Evolutionary conservation across 2,113 vertebrate genomes (phyloP), one percentile per base, ranked within the genome.

Genomic region (Okapia johnstoni): DNA sequence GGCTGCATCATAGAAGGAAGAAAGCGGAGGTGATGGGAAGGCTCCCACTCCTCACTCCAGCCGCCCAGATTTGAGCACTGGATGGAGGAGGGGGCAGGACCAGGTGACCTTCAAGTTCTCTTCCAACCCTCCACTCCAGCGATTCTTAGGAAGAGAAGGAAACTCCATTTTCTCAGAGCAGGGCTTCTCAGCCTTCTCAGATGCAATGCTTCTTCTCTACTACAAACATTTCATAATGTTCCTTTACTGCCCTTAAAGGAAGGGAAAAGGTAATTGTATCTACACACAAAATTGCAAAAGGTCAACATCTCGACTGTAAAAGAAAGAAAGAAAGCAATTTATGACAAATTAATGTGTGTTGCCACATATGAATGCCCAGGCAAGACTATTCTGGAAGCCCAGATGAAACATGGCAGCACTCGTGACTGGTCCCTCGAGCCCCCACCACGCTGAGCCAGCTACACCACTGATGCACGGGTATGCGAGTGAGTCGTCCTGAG

Each of bases 351-450:
- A 55, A 9, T 7, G 9, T 36, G 57, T 11, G 10, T 28, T 48
- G 33, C 16, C 60, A 36, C 8, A 23, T 25, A 10, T 3, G 33
- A 55, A 86, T 76, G 26, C 21, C 17, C 2, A 9, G 33, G 8
- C 26, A 6, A 2, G 6, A 11, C 30, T 15, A 4, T 25, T n/a
- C 30, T n/a, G 46, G 50, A 70, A 50, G 21, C 33, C 36, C 23
- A 1, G 1, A 11, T 5, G 43, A 43, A 46, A 57, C 48, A 26
- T 26, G 3, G 23, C 2, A 2, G 28, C 2, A 36, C 19, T 46
- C 0, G 6, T 3, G 33, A 9, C 14, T 3, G 12, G 36, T 33
- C 28, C 28, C 61, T 33, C 4, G 2, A 11, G 4, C 19, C 28
- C 57, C 30, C 21, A 25, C 7, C 48, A 5, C 70, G 30, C 36